Evolutionary conservation across 2,797 vertebrate genomes (phyloP), one percentile per base, ranked within the genome.

Genomic region (Paramormyrops hopkinsi): DNA sequence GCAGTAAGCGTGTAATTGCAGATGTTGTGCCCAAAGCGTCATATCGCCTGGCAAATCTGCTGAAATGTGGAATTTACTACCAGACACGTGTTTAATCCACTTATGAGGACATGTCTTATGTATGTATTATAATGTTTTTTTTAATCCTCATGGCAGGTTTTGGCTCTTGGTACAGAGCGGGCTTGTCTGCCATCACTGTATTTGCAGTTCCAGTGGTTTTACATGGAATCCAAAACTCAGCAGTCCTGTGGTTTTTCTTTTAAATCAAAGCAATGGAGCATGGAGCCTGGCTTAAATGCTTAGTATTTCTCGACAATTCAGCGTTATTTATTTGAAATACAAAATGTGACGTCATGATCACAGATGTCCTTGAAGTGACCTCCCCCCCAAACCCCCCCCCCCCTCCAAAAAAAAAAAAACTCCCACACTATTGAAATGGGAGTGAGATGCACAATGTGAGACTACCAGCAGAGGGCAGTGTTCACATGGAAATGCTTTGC

Each of bases 391-490:
- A 6, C 2, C 2, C 6, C 62, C 22, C 22, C 9, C 56, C 56
- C 7, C 2, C n/a, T 19, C 3, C 44, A 0, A 0, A 8, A 8
- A 48, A 46, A 4, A n/a, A 50, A n/a, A 59, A 73, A 2, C 33
- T 37, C 3, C 12, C 25, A 17, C 65, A 17, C 4, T 33, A 73
- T 73, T 17, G 53, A 87, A 29, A 50, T 11, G 11, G 48, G 44
- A 51, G 44, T 51, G 48, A 54, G 84, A 48, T 54, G 50, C 65
- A 54, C 2, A 2, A 53, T 25, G 7, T 86, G 25, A 54, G 50
- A 33, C 46, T 4, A 50, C 51, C 86, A 87, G 86, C 54, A 87
- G 86, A 87, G 48, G 86, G 86, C 86, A 87, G 53, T 87, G 54
- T 62, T 87, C 86, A 87, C 86, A 44, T 17, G 53, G 54, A 87